phyloP scores from a whole-genome alignment of 1,140 invertebrate genomes.

The Himalopsyche phryganea region DNA sequence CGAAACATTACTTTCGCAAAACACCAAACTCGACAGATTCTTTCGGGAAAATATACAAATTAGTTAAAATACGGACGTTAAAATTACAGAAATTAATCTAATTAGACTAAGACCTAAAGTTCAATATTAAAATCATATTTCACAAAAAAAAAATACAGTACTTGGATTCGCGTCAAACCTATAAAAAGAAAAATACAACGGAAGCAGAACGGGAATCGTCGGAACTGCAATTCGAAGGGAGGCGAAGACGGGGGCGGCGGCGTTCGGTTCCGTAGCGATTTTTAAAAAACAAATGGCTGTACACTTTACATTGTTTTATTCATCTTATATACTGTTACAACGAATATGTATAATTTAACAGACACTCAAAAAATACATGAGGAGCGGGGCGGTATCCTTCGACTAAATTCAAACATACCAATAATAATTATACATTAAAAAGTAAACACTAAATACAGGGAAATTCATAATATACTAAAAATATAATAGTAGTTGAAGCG shows the following conservation, averaged over 20 bases:
- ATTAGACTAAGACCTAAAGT: background rate
- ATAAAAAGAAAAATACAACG: slow-evolving; percentile 9
- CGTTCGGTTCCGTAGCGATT: background rate
- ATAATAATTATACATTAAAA: slow-evolving; percentile 25
- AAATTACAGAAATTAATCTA: slow-evolving; percentile 12
- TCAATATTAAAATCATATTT: background rate
- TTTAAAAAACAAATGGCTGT: slow-evolving; percentile 19
- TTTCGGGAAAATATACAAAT: too few relatives aligned
- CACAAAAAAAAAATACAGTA: slow-evolving; percentile 6
- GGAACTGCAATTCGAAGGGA: background rate
- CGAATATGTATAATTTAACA: slow-evolving; percentile 28
- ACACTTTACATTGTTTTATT: slow-evolving; percentile 29
- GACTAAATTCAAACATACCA: slow-evolving; percentile 25
- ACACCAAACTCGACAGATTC: too few relatives aligned
- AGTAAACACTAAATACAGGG: slow-evolving; percentile 6
- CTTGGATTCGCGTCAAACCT: slow-evolving; percentile 17
- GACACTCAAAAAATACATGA: slow-evolving; percentile 23
- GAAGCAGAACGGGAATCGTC: slow-evolving; percentile 4
- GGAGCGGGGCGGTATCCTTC: slow-evolving; percentile 15
- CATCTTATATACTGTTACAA: slow-evolving; percentile 21
- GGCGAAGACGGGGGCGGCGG: background rate
- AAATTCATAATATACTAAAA: background rate
- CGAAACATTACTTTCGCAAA: too few relatives aligned
- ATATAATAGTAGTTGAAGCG: too few relatives aligned
- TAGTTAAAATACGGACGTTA: background rate